Evolutionary conservation across 2,797 vertebrate genomes (phyloP).

Genomic region (Spinus olivaceus): DNA sequence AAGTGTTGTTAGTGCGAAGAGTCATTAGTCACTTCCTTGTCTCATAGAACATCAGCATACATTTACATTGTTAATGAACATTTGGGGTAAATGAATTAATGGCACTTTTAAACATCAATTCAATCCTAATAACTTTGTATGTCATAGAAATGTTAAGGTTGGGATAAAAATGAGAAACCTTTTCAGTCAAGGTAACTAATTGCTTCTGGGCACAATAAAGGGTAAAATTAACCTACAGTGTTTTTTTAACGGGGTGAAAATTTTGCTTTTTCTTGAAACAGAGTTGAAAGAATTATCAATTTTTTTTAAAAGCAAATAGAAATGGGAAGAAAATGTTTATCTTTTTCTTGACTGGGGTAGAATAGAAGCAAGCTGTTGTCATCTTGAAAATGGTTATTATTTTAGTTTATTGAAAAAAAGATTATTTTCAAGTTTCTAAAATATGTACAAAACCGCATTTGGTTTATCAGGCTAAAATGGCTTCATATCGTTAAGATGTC

Average conservation of each 20-base stretch:
- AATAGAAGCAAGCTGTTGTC: background rate
- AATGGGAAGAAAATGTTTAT: background rate
- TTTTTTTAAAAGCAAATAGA: background rate
- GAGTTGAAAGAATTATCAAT: background rate
- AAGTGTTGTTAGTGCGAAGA: slow-evolving; percentile 86
- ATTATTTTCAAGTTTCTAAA: slow-evolving; percentile 12
- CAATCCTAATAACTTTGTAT: slow-evolving; percentile 83
- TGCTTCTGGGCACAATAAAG: slow-evolving; percentile 67
- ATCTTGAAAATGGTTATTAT: background rate
- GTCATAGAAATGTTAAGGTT: slow-evolving; percentile 77
- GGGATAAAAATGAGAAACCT: slow-evolving; percentile 75
- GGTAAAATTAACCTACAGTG: slow-evolving; percentile 72
- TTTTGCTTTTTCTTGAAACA: slow-evolving; percentile 46
- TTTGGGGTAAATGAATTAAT: slow-evolving; percentile 90
- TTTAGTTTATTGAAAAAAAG: background rate
- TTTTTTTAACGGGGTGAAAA: slow-evolving; percentile 47
- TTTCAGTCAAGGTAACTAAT: slow-evolving; percentile 76
- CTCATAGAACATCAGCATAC: slow-evolving; percentile 91
- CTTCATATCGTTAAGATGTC: background rate
- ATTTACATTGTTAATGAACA: slow-evolving; percentile 98
- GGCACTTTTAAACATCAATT: slow-evolving; percentile 88
- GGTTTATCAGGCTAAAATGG: background rate
- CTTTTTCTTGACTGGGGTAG: background rate
- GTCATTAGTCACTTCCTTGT: slow-evolving; percentile 88
- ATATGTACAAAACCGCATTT: background rate